These are phyloP conservation scores for Champsocephalus gunnari DNA, from an alignment of 2,797 vertebrate genomes.

Conservation along the genomic window DNA sequence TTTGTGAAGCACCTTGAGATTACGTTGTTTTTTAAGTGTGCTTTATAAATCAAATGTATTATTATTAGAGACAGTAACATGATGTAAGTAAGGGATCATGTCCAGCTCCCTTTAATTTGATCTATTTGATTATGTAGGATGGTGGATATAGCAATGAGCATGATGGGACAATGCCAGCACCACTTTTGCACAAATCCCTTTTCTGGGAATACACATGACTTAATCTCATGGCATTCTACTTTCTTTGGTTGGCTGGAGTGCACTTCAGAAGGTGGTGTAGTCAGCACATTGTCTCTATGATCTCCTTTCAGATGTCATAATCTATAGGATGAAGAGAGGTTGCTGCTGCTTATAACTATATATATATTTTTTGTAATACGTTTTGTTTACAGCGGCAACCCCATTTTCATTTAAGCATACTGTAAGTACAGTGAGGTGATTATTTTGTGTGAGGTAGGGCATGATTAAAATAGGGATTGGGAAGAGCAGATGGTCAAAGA, in stretches of 20 bases:
- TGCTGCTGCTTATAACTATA: not conserved
- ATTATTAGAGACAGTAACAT: not conserved
- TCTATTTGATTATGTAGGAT: not conserved
- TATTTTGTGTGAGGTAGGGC: slow-evolving; percentile 1
- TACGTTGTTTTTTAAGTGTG: no score
- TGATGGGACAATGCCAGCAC: not conserved
- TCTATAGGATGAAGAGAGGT: not conserved
- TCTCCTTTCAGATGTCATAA: not conserved
- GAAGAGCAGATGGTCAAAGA: slow-evolving; percentile 57
- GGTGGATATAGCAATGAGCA: not conserved
- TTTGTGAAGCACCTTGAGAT: no score
- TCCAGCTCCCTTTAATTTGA: not conserved
- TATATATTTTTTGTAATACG: not conserved
- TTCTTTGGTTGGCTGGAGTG: not conserved
- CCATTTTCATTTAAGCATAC: not conserved
- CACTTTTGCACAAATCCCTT: no score
- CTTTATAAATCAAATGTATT: no score
- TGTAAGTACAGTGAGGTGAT: not conserved
- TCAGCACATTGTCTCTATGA: not conserved
- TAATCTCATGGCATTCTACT: not conserved
- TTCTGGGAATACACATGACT: not conserved
- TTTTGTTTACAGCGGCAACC: not conserved
- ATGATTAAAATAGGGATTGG: slow-evolving; percentile 39
- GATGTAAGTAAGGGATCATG: no score
- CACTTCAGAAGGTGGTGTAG: not conserved